Base-by-base conservation (phyloP, 2,888 invertebrate species). In the Carterocephalus palaemon region DNA sequence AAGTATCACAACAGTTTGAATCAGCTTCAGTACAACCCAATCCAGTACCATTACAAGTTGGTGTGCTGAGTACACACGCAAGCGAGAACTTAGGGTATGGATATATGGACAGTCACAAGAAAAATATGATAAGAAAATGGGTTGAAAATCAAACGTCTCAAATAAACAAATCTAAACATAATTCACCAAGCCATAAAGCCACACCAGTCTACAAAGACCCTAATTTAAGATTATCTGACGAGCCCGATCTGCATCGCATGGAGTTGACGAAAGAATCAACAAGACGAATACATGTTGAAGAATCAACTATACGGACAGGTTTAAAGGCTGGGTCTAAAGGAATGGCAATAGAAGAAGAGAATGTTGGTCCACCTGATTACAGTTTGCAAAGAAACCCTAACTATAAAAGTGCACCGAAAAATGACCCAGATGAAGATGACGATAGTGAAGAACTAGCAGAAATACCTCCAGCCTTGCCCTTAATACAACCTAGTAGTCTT, bases 71-170 rank as follows among this genome's bases (percentile, higher is more conserved):
- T 37, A 69, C 80, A 16, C 82, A 87, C 42, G 86, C 79, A 13
- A 84, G 75, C 53, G 88, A 89, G 57, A 85, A 77, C 31, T 60
- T 88, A 41, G 91, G 93, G 0, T 96, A 96, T 67, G 94, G 96
- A 0, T 96, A 94, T 63, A 96, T 96, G 96, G 96, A 96, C 64
- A 94, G 90, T 59, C 95, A 95, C 62, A 97, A 97, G 71, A 95
- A 95, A 74, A 93, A 93, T 59, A 96, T 96, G 96, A 96, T 96
- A 38, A 88, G 95, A 33, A 93, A 95, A 67, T 96, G 96, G 96
- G 96, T 96, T 1, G 96, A 96, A 77, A 95, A 95, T 67, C 96
- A 96, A 77, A 94, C 94, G 0, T 90, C 92, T 9, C 94, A 95
- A 81, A 93, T 95, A 56, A 92, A 93, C 65, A 90, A 90, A 63